A percentile compares a stretch with the other conserved stretches of the same genome.
phyloP scores from a whole-genome alignment of 1,140 invertebrate genomes.

The Tribolium castaneum region DNA sequence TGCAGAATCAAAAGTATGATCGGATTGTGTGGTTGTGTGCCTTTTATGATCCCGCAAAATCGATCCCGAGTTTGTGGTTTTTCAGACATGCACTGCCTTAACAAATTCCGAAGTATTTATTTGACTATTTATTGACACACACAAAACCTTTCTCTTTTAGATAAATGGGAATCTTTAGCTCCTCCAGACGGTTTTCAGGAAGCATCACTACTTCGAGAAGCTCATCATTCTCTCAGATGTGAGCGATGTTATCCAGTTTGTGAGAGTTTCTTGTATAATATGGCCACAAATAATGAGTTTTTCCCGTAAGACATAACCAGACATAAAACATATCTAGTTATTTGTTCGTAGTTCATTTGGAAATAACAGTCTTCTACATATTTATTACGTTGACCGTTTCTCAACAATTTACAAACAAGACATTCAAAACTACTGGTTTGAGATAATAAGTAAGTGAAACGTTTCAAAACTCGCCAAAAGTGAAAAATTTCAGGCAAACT shows the following conservation, averaged over 20 bases:
- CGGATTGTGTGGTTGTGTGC: slow-evolving; percentile 68
- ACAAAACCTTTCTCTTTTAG: neutral
- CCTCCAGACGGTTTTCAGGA: neutral
- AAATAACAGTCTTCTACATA: neutral
- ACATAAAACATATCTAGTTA: too few relatives aligned
- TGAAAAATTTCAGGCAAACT: slow-evolving; percentile 16
- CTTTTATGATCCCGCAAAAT: slow-evolving; percentile 63
- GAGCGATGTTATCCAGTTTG: slow-evolving; percentile 14
- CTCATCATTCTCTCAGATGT: slow-evolving; percentile 8
- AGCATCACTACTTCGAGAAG: neutral
- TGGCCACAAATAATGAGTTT: neutral
- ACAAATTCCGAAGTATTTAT: slow-evolving; percentile 60
- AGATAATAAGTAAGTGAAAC: slow-evolving; percentile 1
- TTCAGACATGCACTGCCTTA: slow-evolving; percentile 64
- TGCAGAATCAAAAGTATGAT: slow-evolving; percentile 67
- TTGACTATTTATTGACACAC: neutral
- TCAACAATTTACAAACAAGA: neutral
- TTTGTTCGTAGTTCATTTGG: neutral
- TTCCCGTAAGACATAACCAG: neutral
- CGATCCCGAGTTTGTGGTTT: slow-evolving; percentile 63
- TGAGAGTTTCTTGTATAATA: neutral
- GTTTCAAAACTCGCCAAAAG: neutral
- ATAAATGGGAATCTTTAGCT: neutral
- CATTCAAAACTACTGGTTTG: slow-evolving; percentile 5
- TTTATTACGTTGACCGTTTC: neutral